Evolutionary conservation across 2,888 invertebrate genomes (phyloP).

Genomic region (Mermis nigrescens): DNA sequence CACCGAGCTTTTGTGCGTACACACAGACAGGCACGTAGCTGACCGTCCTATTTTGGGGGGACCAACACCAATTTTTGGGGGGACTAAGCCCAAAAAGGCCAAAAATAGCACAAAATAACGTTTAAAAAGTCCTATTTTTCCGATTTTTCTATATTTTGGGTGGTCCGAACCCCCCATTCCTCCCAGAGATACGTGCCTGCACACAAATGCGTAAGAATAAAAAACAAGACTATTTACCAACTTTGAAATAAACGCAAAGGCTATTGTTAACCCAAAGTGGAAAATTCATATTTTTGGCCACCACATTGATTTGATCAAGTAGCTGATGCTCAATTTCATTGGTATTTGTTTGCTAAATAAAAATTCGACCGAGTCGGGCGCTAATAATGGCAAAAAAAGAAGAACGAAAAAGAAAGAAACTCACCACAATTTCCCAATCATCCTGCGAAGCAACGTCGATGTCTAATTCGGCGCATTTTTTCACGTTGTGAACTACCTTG

Average conservation of each 20-base stretch:
- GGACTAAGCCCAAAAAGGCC: no score
- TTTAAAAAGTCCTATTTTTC: no score
- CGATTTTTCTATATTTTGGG: no score
- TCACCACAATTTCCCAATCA: neutral
- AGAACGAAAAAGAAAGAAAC: neutral
- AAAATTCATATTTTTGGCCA: neutral
- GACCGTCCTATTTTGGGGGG: no score
- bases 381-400: no score
- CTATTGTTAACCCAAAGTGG: neutral
- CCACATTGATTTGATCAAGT: neutral
- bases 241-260: neutral
- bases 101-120: no score
- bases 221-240: neutral
- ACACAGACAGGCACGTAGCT: no score
- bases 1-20: no score
- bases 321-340: neutral
- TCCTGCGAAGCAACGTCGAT: neutral
- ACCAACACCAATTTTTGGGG: no score
- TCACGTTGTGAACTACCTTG: neutral
- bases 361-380: neutral
- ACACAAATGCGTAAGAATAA: neutral
- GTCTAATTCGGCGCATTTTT: neutral
- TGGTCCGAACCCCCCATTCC: no score
- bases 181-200: no score
- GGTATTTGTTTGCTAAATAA: neutral